Evolutionary conservation across 2,797 vertebrate species (phyloP).

Genomic region (Toxotes lorentzi): DNA sequence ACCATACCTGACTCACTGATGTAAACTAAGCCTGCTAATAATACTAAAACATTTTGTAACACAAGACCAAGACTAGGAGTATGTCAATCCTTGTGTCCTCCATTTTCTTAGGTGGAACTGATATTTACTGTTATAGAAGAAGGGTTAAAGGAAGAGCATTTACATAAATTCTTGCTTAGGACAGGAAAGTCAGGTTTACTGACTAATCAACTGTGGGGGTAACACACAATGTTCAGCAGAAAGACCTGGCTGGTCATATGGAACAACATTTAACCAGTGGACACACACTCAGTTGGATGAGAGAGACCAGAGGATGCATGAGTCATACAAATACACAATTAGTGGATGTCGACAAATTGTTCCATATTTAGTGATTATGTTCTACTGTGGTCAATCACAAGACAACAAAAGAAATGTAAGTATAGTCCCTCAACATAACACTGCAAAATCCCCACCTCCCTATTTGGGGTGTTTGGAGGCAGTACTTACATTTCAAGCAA

Average conservation of each 20-base stretch:
- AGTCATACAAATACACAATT: conserved; percentile 40
- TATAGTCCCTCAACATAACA: background rate
- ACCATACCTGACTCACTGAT: conserved; percentile 10
- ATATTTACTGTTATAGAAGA: background rate
- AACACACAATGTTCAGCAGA: conserved; percentile 3
- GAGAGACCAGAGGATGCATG: conserved; percentile 20
- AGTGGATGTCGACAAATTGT: conserved; percentile 36
- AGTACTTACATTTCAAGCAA: background rate
- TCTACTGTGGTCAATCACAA: conserved; percentile 15
- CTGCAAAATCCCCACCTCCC: background rate
- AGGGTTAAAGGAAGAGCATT: too few species aligned
- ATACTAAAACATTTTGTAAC: conserved; percentile 59
- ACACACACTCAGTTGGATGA: background rate
- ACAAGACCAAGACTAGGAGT: too few species aligned
- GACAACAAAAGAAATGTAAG: conserved; percentile 19
- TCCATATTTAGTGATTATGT: conserved; percentile 24
- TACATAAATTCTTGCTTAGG: background rate
- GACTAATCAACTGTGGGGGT: background rate
- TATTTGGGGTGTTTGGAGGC: background rate
- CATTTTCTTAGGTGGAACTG: too few species aligned
- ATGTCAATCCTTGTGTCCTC: too few species aligned
- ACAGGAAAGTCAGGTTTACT: background rate
- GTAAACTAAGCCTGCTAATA: conserved; percentile 16
- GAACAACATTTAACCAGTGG: conserved; percentile 1
- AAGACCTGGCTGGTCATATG: conserved; percentile 1